These are phyloP conservation scores for Prionace glauca DNA, from an alignment of 2,797 vertebrate genomes.

Conservation along the genomic window DNA sequence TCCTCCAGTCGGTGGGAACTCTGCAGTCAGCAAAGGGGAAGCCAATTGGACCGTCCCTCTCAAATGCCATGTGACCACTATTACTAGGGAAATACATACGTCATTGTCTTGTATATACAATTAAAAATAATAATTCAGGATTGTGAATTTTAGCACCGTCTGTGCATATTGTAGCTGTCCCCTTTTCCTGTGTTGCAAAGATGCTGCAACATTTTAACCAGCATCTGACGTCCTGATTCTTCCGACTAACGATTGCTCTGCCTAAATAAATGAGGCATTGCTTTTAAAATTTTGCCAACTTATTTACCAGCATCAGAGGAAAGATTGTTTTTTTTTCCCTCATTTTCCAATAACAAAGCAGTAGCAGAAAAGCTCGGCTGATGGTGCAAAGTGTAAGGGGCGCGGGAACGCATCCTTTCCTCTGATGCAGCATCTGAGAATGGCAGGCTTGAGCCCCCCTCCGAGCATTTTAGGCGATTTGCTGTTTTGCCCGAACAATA, in stretches of 20 bases:
- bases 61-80: not conserved
- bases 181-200: not conserved
- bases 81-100: slow-evolving; percentile 10
- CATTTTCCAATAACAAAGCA: not conserved
- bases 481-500: not conserved
- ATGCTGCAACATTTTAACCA: not conserved
- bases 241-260: not conserved
- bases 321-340: too few relatives aligned
- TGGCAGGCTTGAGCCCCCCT: not conserved
- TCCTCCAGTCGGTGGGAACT: slow-evolving; percentile 25
- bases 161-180: not conserved
- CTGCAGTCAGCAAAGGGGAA: not conserved
- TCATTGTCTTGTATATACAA: not conserved
- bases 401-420: not conserved
- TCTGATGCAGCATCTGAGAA: too few relatives aligned
- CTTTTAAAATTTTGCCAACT: not conserved
- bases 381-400: not conserved
- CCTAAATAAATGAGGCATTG: not conserved
- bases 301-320: not conserved
- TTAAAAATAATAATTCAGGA: not conserved
- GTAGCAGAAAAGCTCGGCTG: too few relatives aligned
- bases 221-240: not conserved
- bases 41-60: slow-evolving; percentile 17
- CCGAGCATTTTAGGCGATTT: not conserved
- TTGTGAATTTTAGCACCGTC: not conserved